phyloP scores from a whole-genome alignment of 2,888 invertebrate genomes.

The Paralinhomoeus sp. region DNA sequence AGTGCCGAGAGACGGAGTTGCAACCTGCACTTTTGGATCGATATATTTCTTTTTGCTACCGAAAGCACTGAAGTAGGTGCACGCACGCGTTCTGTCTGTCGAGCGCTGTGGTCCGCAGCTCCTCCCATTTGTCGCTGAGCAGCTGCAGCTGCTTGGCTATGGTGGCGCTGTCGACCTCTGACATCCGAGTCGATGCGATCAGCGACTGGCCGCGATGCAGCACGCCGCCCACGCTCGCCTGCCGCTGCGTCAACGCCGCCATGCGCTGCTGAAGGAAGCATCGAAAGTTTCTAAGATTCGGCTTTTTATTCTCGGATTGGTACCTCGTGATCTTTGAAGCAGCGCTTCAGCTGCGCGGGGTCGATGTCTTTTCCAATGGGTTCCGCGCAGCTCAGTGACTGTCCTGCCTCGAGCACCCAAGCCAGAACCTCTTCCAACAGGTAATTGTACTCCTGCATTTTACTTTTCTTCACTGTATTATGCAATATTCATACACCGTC shows the following conservation, averaged over 20 bases:
- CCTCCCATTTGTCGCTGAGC: conserved; percentile 66
- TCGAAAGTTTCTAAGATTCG: too few species aligned
- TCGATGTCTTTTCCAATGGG: conserved; percentile 28
- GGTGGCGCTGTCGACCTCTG: conserved; percentile 38
- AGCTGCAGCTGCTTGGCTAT: conserved; percentile 55
- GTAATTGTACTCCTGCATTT: conserved; percentile 41
- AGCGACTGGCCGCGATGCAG: conserved; percentile 59
- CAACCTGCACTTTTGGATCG: too few species aligned
- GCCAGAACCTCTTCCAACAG: conserved; percentile 68
- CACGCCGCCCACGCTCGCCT: conserved; percentile 61
- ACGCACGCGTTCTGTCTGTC: conserved; percentile 45
- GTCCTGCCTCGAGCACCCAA: conserved; percentile 67
- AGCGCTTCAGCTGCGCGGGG: too few species aligned
- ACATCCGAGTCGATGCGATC: conserved; percentile 42
- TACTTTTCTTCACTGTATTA: too few species aligned
- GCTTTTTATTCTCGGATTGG: too few species aligned
- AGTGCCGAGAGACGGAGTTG: conserved; percentile 36
- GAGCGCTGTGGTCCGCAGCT: conserved; percentile 51
- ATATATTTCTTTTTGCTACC: too few species aligned
- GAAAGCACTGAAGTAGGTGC: neutral
- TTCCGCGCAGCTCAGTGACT: conserved; percentile 36
- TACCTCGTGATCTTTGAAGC: too few species aligned
- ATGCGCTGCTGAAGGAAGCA: conserved; percentile 62
- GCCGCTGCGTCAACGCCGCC: conserved; percentile 57
- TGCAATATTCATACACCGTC: too few species aligned